Evolutionary conservation across 1,140 invertebrate genomes (phyloP), one percentile per base, ranked within the genome.

Genomic region (Eriosoma lanigerum): DNA sequence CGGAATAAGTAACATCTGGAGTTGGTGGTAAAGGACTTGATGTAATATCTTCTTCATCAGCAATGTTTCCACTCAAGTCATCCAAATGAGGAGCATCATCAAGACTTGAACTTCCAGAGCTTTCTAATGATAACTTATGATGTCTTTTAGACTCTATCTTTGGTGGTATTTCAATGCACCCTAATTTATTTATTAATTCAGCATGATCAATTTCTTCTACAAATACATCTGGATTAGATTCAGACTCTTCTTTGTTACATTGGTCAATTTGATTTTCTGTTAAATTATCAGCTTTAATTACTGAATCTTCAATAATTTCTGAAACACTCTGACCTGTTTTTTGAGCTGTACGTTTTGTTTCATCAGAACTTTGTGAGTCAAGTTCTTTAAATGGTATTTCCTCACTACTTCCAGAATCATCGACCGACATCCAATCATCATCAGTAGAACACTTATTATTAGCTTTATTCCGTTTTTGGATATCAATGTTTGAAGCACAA

Each of bases 101-200:
- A 48, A 93, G 89, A 85, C 93, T 94, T 3, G 92, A 93, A 84
- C 90, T 92, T 19, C 91, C 91, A 0, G 92, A 93, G 82, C 92
- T 91, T 84, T 92, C 93, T 10, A 93, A 88, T n/a, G 93, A 90
- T 84, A 78, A 56, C 10, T 17, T 62, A 62, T 78, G 54, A 94
- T 94, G 1, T 92, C 94, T 1, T 92, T 91, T 83, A 90, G 89
- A 91, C 92, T 93, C 3, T 38, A 44, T 19, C 17, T 78, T 78
- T 0, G 75, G 56, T 13, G 92, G 93, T n/a, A 90, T 64, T 81
- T 83, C 54, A 75, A 82, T 81, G 82, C 83, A 80, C 80, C 62
- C 73, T 66, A 83, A 81, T 82, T 84, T 46, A 83, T 81, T 75
- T 17, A 78, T 78, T 12, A 78, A 58, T 10, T 78, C 75, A 26